Conservation (phyloP, 2,113 vertebrate genomes). For the Etheostoma cragini region DNA sequence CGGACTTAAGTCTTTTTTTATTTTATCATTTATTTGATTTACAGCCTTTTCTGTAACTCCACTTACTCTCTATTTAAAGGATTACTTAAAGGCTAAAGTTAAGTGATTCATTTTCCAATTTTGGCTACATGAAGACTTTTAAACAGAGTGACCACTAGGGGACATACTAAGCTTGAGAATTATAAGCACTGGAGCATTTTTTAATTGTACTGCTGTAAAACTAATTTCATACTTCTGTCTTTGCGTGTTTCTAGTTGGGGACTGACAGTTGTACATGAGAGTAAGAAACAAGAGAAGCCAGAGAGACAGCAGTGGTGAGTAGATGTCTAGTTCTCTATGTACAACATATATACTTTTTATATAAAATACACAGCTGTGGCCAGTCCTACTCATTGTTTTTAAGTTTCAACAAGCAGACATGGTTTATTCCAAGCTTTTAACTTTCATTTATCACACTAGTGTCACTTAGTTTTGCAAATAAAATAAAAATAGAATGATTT, state of each 20-base stretch:
- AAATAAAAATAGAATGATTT: neutral
- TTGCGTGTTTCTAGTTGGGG: constrained; percentile 87
- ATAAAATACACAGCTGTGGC: neutral
- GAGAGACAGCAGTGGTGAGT: constrained; percentile 95
- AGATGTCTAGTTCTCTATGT: neutral
- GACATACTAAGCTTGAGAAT: constrained; percentile 51
- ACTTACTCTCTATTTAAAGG: neutral
- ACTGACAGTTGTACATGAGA: constrained; percentile 90
- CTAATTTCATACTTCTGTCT: constrained; percentile 20
- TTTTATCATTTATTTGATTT: neutral
- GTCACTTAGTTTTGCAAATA: neutral
- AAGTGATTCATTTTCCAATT: neutral
- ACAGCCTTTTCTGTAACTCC: neutral
- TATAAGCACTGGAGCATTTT: neutral
- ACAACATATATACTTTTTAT: neutral
- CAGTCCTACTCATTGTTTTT: neutral
- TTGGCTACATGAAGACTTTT: neutral
- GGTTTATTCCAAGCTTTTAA: constrained; percentile 7
- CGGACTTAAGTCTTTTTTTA: neutral
- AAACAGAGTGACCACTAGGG: constrained; percentile 52
- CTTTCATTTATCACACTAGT: neutral
- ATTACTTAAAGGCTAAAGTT: constrained; percentile 1
- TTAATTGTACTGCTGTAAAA: neutral
- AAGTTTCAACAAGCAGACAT: neutral
- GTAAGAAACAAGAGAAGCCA: constrained; percentile 90